Percentiles rank a stretch among this genome's conserved stretches.
Conservation (phyloP, 2,888 invertebrate species). For the Cantharis rufa region DNA sequence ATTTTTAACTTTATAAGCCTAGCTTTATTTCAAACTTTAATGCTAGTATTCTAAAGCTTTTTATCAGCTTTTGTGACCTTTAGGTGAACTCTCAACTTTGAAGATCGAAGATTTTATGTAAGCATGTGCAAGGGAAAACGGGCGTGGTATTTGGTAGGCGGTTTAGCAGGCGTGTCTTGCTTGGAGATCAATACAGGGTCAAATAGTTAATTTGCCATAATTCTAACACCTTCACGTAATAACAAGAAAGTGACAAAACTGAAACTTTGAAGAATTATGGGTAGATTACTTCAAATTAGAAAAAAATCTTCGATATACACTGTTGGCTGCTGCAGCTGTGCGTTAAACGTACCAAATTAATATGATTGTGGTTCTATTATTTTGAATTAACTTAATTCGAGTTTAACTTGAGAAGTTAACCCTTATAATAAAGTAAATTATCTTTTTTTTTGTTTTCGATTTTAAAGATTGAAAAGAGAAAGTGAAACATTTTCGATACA, state of each 20-base stretch:
- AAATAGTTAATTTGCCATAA: constrained; percentile 20
- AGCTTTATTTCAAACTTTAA: constrained; percentile 15
- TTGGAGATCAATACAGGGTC: constrained; percentile 41
- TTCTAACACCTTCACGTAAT: constrained; percentile 21
- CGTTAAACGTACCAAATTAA: not conserved
- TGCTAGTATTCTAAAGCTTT: constrained; percentile 20
- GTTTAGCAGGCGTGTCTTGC: constrained; percentile 37
- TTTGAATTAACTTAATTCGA: not conserved
- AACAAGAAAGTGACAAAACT: not conserved
- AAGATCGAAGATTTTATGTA: constrained; percentile 31
- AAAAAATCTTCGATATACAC: constrained; percentile 26
- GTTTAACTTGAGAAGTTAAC: not conserved
- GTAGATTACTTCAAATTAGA: constrained; percentile 33
- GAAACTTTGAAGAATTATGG: not conserved
- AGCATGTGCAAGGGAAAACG: constrained; percentile 34
- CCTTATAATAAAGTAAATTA: not conserved
- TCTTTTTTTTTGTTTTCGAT: not conserved
- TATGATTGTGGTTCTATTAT: not conserved
- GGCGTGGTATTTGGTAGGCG: constrained; percentile 42
- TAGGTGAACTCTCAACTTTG: constrained; percentile 28
- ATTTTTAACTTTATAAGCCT: constrained; percentile 17
- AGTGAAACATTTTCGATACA: not conserved
- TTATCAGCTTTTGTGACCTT: constrained; percentile 27
- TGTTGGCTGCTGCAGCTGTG: not conserved
- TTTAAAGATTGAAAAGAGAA: not conserved